phyloP scores from a whole-genome alignment of 2,888 invertebrate genomes.

The Pyralis farinalis region DNA sequence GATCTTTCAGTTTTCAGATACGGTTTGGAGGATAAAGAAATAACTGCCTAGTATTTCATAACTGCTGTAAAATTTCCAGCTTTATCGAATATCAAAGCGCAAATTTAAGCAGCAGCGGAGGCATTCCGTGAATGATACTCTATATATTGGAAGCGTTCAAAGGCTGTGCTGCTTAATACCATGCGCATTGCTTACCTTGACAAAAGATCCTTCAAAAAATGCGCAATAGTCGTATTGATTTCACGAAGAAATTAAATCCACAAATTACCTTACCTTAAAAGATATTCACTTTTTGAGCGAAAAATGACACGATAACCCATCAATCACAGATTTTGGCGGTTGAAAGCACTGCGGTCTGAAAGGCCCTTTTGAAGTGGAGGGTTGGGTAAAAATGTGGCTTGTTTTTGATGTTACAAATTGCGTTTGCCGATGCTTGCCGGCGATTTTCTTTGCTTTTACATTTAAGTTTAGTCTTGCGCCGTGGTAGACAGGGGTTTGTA shows the following conservation, averaged over 20 bases:
- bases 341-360: slow-evolving; percentile 16
- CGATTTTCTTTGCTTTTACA: slow-evolving; percentile 2
- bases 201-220: too few species aligned
- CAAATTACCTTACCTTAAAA: neutral
- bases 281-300: slow-evolving; percentile 4
- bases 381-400: slow-evolving; percentile 7
- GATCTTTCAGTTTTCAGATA: too few species aligned
- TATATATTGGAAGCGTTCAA: too few species aligned
- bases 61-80: too few species aligned
- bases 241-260: neutral
- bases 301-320: slow-evolving; percentile 19
- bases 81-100: too few species aligned
- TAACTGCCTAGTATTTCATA: too few species aligned
- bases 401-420: slow-evolving; percentile 11
- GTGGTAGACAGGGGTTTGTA: neutral
- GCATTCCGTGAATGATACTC: too few species aligned
- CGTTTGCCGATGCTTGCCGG: slow-evolving; percentile 5
- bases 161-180: too few species aligned
- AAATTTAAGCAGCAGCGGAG: too few species aligned
- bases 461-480: neutral
- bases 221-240: neutral
- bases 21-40: too few species aligned
- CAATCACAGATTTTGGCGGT: slow-evolving; percentile 23
- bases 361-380: slow-evolving; percentile 6
- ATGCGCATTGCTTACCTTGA: too few species aligned